Evolutionary conservation across 2,113 vertebrate genomes (phyloP), one percentile per base, ranked within the genome.

Genomic region (Egretta garzetta): DNA sequence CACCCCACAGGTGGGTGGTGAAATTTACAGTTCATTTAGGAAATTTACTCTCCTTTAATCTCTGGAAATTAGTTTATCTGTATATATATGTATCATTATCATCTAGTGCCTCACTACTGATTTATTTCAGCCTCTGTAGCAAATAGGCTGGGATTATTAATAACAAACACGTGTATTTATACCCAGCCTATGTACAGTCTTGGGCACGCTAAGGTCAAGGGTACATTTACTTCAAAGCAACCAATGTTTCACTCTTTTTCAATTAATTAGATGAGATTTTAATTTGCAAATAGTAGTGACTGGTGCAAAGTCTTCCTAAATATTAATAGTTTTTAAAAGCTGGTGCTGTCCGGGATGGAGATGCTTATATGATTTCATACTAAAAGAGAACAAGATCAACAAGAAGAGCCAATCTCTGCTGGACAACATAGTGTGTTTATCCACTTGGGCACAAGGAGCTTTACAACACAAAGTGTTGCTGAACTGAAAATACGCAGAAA

Each of bases 1-100:
- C 89, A 59, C 80, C 55, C 84, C 94, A 94, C 94, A 95, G 93
- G 96, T 97, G 96, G 94, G 93, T 92, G 90, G 81, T 92, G 80
- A 73, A 95, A 92, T 96, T 96, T 92, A 95, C 84, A 86, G 92
- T 91, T 72, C 41, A 95, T 96, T 71, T 85, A 90, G 90, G 94
- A 97, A 94, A 95, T 79, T 97, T 92, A 84, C 90, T 91, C 52
- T 90, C 45, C 68, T 81, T 88, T 93, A 94, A 94, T 95, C 93
- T 94, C 94, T 90, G 89, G 83, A 93, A 95, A 93, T 90, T 92
- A 74, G 66, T 83, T 92, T 66, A 74, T 86, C 71, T 88, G 43
- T 84, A 71, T 72, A 56, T 76, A 86, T 77, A 75, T 1, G 9
- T 89, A 90, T 91, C 85, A 83, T 37, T 85, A 91, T 67, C 33